Base-by-base conservation (phyloP, 1,140 invertebrate species). In the Caenorhabditis elegans region DNA sequence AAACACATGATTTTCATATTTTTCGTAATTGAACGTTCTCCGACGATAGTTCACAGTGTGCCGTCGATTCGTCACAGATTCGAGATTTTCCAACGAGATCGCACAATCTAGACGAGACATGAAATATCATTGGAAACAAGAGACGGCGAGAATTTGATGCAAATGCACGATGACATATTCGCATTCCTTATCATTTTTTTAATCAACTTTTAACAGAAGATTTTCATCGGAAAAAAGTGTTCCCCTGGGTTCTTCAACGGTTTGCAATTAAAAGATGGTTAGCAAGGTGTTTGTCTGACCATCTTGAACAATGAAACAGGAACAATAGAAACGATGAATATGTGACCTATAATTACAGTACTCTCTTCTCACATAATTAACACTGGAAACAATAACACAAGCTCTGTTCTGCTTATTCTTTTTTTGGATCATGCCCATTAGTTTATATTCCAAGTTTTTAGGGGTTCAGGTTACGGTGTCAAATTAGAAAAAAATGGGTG, bases 1-100 rank as follows among this genome's bases (percentile, higher is more conserved):
- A 15, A n/a, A n/a, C 55, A 65, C 55, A 65, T 65, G 55, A 36
- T 6, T 8, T 36, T 17, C 28, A 34, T 11, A 13, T 22, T 70
- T n/a, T n/a, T n/a, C n/a, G n/a, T n/a, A n/a, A n/a, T n/a, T n/a
- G 53, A 60, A 60, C 60, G 60, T 70, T 70, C 60, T 70, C 34
- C n/a, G n/a, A n/a, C n/a, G n/a, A n/a, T n/a, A n/a, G n/a, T n/a
- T n/a, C n/a, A n/a, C n/a, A n/a, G n/a, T n/a, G n/a, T n/a, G n/a
- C n/a, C n/a, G n/a, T n/a, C n/a, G n/a, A n/a, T n/a, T 17, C 31
- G 28, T 6, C 28, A 65, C 10, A 53, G n/a, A 36, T 34, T 31
- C 26, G 26, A 17, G 34, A 70, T 70, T 4, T 24, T 43, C 15
- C 39, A n/a, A n/a, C 10, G 5, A 53, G 49, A 60, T 60, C 53